A percentile compares a stretch with the other conserved stretches of the same genome.
Conservation (phyloP, 2,113 vertebrate species). For the Macrotus californicus region DNA sequence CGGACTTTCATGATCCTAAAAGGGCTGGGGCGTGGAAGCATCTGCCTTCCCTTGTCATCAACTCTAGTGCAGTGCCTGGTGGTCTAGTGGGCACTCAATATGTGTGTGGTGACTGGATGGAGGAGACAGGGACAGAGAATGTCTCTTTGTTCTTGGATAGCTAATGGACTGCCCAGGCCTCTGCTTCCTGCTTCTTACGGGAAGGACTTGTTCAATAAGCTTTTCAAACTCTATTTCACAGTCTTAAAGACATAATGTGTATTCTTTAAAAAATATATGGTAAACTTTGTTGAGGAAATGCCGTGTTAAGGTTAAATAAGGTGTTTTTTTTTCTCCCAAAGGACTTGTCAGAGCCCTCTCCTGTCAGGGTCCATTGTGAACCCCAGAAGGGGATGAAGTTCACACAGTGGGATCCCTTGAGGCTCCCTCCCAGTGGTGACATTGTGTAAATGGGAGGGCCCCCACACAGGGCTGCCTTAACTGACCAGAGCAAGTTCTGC, state of each 20-base stretch:
- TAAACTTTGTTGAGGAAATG: background rate
- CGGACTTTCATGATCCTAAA: background rate
- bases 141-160: background rate
- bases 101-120: accelerated
- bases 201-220: background rate
- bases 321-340: background rate
- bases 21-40: accelerated
- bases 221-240: background rate
- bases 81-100: background rate
- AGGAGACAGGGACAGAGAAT: background rate
- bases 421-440: background rate
- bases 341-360: background rate
- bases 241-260: background rate
- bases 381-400: background rate
- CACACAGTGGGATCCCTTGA: accelerated
- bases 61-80: background rate
- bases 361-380: background rate
- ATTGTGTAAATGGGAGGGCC: background rate
- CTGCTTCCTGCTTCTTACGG: background rate
- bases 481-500: background rate
- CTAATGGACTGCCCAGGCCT: background rate
- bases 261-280: background rate
- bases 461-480: background rate
- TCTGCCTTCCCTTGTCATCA: background rate
- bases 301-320: background rate